Percentiles rank a stretch among this genome's conserved stretches.
phyloP scores from a whole-genome alignment of 1,140 invertebrate species.

The Palaemon carinicauda region DNA sequence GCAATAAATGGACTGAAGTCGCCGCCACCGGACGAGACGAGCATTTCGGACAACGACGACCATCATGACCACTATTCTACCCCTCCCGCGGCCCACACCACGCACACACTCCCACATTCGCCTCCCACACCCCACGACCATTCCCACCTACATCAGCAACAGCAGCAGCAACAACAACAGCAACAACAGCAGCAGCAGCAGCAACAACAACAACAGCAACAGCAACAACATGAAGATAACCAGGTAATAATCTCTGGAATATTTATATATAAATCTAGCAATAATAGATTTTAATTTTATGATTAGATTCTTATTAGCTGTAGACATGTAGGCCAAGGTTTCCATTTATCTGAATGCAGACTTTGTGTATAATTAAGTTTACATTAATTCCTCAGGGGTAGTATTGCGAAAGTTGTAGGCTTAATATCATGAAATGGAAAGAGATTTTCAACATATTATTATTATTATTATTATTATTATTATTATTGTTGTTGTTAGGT shows the following conservation, averaged over 20 bases:
- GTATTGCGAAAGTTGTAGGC: too few relatives aligned
- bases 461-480: too few relatives aligned
- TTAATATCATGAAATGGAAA: too few relatives aligned
- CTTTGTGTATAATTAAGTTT: too few relatives aligned
- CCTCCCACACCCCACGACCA: slow-evolving; percentile 42
- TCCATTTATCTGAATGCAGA: too few relatives aligned
- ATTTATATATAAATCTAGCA: too few relatives aligned
- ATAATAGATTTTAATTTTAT: too few relatives aligned
- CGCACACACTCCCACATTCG: background rate
- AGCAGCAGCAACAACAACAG: slow-evolving; percentile 48
- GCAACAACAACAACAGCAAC: slow-evolving; percentile 18
- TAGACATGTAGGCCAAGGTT: too few relatives aligned
- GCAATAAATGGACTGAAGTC: slow-evolving; percentile 56
- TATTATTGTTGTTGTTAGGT: too few relatives aligned
- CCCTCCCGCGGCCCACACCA: slow-evolving; percentile 1
- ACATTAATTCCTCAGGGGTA: too few relatives aligned
- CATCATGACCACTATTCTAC: background rate
- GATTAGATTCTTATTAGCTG: too few relatives aligned
- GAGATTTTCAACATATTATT: too few relatives aligned
- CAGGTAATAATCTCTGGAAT: background rate
- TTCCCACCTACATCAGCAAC: slow-evolving; percentile 34
- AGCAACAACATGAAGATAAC: slow-evolving; percentile 24
- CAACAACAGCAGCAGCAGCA: slow-evolving; percentile 44
- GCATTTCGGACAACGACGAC: slow-evolving; percentile 60
- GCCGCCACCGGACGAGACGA: slow-evolving; percentile 59